Evolutionary conservation across 2,797 vertebrate genomes (phyloP).

Genomic region (Enteromius radiatus): DNA sequence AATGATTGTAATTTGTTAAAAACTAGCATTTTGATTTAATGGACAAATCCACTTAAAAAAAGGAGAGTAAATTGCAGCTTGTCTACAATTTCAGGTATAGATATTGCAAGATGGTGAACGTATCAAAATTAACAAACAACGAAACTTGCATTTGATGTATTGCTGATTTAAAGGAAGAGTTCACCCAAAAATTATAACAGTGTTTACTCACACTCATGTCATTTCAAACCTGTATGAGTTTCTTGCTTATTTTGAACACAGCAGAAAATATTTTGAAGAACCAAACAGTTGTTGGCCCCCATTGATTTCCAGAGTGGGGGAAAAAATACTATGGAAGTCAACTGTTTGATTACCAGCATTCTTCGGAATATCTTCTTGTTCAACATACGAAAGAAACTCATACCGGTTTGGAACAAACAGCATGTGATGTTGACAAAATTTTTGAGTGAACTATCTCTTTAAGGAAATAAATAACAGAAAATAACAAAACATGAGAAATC

Average conservation of each 20-base stretch:
- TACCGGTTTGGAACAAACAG: not conserved
- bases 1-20: not conserved
- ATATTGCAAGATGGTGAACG: not conserved
- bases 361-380: not conserved
- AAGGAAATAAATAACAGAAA: not conserved
- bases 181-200: not conserved
- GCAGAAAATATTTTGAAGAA: not conserved
- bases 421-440: not conserved
- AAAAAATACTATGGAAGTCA: not conserved
- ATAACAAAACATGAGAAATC: not conserved
- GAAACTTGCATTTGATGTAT: not conserved
- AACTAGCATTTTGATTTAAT: not conserved
- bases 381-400: not conserved
- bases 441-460: not conserved
- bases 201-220: not conserved
- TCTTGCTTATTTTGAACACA: not conserved
- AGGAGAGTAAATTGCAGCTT: not conserved
- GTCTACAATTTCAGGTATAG: slow-evolving; percentile 1
- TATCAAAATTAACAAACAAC: not conserved
- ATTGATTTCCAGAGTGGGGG: not conserved
- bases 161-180: not conserved
- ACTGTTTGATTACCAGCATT: not conserved
- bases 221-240: not conserved
- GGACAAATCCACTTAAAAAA: not conserved
- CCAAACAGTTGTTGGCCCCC: not conserved